Conservation (phyloP, 35 echinoderm and acorn worm genomes). For the Apostichopus parvimensis region DNA sequence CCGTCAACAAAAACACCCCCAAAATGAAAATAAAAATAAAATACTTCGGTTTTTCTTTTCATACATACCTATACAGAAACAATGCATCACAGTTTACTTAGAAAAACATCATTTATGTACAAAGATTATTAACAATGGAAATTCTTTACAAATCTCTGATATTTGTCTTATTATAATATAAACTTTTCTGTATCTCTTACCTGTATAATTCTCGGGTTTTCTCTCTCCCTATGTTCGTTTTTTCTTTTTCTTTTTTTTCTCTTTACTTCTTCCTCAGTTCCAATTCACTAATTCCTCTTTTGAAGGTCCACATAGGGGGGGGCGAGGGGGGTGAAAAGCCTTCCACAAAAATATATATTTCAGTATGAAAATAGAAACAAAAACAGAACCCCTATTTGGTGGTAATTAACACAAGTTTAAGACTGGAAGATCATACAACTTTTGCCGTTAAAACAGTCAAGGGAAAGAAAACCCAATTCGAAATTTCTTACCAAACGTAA, state of each 20-base stretch:
- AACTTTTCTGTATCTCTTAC: background rate
- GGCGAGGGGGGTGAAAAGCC: background rate
- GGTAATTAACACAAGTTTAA: too few species aligned
- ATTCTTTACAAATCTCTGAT: background rate
- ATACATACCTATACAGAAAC: constrained; percentile 28
- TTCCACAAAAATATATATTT: background rate
- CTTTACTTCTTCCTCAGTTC: background rate
- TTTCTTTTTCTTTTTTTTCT: background rate
- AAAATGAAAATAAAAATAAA: background rate
- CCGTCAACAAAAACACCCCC: background rate
- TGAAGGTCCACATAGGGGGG: too few species aligned
- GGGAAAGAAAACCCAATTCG: too few species aligned
- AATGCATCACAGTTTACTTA: constrained; percentile 20
- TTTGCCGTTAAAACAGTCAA: too few species aligned
- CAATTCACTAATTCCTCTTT: background rate
- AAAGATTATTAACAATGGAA: background rate
- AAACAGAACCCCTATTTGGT: background rate
- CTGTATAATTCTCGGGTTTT: too few species aligned
- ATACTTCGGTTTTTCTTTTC: background rate
- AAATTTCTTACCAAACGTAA: too few species aligned
- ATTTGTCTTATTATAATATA: constrained; percentile 12
- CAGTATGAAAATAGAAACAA: background rate
- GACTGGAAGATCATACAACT: too few species aligned
- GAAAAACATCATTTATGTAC: constrained; percentile 27
- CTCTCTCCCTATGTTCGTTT: background rate